phyloP scores from a whole-genome alignment of 1,140 invertebrate species.

The Drosophila punjabiensis region DNA sequence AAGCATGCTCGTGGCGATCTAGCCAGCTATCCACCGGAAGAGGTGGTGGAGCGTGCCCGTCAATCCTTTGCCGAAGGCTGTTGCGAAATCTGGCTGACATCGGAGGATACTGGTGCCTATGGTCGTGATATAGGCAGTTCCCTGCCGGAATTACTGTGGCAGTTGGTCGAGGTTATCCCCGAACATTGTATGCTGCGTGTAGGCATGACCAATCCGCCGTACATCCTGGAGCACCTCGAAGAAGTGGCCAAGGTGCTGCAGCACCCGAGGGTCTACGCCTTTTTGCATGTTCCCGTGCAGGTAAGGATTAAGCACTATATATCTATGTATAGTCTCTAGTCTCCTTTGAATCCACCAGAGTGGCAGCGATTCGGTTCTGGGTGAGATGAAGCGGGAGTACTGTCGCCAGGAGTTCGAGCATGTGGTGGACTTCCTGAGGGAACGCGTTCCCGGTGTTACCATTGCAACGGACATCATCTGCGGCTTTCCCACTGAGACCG shows the following conservation, averaged over 20 bases:
- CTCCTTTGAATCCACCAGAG: slow-evolving; percentile 85
- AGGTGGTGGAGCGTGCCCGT: slow-evolving; percentile 91
- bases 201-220: slow-evolving; percentile 99
- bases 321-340: neutral
- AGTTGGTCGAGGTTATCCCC: slow-evolving; percentile 95
- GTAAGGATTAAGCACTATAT: slow-evolving; percentile 8
- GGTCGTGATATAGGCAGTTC: slow-evolving; percentile 96
- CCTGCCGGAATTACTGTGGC: slow-evolving; percentile 94
- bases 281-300: slow-evolving; percentile 98
- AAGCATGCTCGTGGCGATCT: slow-evolving; percentile 98
- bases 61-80: slow-evolving; percentile 97
- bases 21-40: slow-evolving; percentile 95
- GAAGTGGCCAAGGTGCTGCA: slow-evolving; percentile 95
- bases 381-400: slow-evolving; percentile 99
- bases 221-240: slow-evolving; percentile 97
- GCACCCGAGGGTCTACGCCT: slow-evolving; percentile 96
- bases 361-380: slow-evolving; percentile 96
- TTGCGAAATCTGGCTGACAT: slow-evolving; percentile 99
- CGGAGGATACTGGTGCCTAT: slow-evolving; percentile 99
- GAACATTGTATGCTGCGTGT: slow-evolving; percentile 94
- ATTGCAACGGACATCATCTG: slow-evolving; percentile 99
- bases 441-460: slow-evolving; percentile 91
- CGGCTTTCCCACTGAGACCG: slow-evolving; percentile 98
- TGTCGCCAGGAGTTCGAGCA: slow-evolving; percentile 94
- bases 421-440: slow-evolving; percentile 94